Percentiles rank a stretch among this genome's conserved stretches.
Conservation (phyloP, 1,140 invertebrate genomes). For the Cephus cinctus region DNA sequence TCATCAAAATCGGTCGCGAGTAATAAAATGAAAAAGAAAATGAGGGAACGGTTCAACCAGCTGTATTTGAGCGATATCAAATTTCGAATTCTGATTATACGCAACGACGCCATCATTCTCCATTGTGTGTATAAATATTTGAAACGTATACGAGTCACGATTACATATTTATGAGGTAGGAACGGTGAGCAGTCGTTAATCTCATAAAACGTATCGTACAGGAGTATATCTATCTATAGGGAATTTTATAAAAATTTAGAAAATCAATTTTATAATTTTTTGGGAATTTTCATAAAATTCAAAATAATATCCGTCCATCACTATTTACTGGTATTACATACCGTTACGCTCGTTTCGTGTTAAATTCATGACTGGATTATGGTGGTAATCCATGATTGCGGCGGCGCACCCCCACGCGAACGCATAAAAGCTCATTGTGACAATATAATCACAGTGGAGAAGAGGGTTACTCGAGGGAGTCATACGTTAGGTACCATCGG, state of each 20-base stretch:
- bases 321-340: too few species aligned
- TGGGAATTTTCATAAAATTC: too few species aligned
- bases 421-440: constrained; percentile 27
- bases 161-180: too few species aligned
- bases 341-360: too few species aligned
- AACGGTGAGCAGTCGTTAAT: too few species aligned
- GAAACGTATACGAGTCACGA: too few species aligned
- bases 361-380: constrained; percentile 28
- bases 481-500: constrained; percentile 1
- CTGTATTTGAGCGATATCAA: constrained; percentile 49
- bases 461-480: constrained; percentile 21
- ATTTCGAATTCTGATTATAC: constrained; percentile 42
- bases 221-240: too few species aligned
- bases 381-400: constrained; percentile 31
- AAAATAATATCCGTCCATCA: too few species aligned
- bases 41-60: constrained; percentile 27
- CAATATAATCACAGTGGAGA: constrained; percentile 35
- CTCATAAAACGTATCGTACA: too few species aligned
- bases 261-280: too few species aligned
- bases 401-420: constrained; percentile 30
- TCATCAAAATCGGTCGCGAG: neutral
- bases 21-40: neutral
- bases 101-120: constrained; percentile 33
- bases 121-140: too few species aligned
- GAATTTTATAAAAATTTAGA: too few species aligned